Evolutionary conservation across 2,113 vertebrate species (phyloP).

Genomic region (Xenopus borealis): DNA sequence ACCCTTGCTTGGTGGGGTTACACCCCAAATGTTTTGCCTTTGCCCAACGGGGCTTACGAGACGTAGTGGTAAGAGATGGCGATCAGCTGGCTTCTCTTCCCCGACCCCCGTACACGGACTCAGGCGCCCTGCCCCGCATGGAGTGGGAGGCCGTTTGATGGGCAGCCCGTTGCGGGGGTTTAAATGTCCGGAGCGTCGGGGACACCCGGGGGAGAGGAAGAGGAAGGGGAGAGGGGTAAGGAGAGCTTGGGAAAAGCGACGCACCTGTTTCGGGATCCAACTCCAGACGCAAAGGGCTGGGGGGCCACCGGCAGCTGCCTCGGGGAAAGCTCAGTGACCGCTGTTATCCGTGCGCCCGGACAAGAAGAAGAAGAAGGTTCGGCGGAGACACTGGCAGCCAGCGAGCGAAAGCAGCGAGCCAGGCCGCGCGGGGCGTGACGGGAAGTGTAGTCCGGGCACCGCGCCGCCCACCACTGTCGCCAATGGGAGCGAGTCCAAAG

Average conservation of each 20-base stretch:
- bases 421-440: slow-evolving; percentile 62
- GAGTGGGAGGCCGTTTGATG: slow-evolving; percentile 11
- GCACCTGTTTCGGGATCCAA: slow-evolving; percentile 27
- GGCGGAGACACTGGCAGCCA: slow-evolving; percentile 63
- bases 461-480: slow-evolving; percentile 52
- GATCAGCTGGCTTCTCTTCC: not conserved
- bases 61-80: not conserved
- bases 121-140: not conserved
- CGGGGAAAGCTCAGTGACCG: not conserved
- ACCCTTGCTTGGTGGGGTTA: not conserved
- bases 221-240: not conserved
- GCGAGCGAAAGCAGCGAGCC: slow-evolving; percentile 50
- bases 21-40: slow-evolving; percentile 8
- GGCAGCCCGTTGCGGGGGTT: slow-evolving; percentile 20
- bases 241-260: not conserved
- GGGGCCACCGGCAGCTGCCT: slow-evolving; percentile 12
- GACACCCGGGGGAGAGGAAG: slow-evolving; percentile 24
- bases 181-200: slow-evolving; percentile 28
- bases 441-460: slow-evolving; percentile 54
- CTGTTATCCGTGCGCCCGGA: slow-evolving; percentile 16
- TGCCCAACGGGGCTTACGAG: not conserved
- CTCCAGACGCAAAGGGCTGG: slow-evolving; percentile 1
- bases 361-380: slow-evolving; percentile 45
- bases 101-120: too few species aligned
- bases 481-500: slow-evolving; percentile 41